Percentiles rank a stretch among this genome's conserved stretches.
Evolutionary conservation across 2,113 vertebrate genomes (phyloP).

Genomic region (Chauna torquata): DNA sequence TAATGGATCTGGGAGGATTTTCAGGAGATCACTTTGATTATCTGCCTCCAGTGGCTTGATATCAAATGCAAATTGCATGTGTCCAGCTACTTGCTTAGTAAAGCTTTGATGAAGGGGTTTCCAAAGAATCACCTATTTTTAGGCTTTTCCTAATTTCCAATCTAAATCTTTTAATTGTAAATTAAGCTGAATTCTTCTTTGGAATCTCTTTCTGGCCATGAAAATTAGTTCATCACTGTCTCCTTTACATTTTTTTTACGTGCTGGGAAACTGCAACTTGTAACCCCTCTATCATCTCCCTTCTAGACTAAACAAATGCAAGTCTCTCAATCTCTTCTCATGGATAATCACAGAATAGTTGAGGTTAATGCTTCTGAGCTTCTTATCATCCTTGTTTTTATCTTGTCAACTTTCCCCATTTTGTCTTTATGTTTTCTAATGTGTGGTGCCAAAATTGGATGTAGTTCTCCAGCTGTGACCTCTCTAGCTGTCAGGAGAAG

Average conservation of each 20-base stretch:
- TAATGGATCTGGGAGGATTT: background rate
- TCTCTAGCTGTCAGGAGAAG: background rate
- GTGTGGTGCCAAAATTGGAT: background rate
- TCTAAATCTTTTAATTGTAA: background rate
- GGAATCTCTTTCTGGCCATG: background rate
- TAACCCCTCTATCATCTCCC: background rate
- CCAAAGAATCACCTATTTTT: background rate
- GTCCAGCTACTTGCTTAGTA: too few species aligned
- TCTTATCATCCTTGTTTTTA: background rate
- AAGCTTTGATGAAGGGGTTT: background rate
- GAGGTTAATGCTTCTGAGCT: background rate
- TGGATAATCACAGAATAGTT: background rate
- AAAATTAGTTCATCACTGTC: background rate
- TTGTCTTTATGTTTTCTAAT: background rate
- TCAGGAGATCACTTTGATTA: background rate
- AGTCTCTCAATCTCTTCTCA: background rate
- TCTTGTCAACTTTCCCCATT: background rate
- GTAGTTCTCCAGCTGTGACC: background rate
- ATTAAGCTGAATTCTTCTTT: background rate
- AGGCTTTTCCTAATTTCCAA: background rate
- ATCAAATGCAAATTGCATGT: background rate
- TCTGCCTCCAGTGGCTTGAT: background rate
- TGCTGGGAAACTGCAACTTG: background rate
- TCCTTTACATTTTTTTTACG: background rate
- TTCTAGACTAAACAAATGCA: background rate